Conservation (phyloP, 1,140 invertebrate species). For the Drosophila kurseongensis region DNA sequence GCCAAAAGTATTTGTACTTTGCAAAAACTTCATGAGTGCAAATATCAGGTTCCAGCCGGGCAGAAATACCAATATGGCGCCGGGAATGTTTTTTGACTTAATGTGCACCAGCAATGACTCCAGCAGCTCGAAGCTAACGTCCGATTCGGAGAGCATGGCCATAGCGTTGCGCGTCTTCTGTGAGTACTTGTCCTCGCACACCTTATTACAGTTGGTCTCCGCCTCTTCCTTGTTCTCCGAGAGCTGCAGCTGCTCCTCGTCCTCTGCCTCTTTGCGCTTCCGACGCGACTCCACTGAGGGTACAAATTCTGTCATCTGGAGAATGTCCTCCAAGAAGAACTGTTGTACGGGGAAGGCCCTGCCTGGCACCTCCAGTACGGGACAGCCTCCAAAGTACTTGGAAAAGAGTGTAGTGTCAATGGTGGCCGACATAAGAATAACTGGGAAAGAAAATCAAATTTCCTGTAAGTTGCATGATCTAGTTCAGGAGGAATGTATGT, state of each 20-base stretch:
- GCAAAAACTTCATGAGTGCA: conserved; percentile 94
- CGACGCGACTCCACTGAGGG: conserved; percentile 90
- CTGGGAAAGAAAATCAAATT: conserved; percentile 13
- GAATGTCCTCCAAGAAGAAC: conserved; percentile 95
- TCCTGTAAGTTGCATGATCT: background rate
- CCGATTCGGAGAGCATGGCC: conserved; percentile 90
- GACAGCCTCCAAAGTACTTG: conserved; percentile 96
- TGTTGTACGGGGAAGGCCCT: conserved; percentile 93
- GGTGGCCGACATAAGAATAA: conserved; percentile 99
- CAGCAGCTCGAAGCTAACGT: conserved; percentile 96
- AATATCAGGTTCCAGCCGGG: conserved; percentile 98
- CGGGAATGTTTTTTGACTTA: conserved; percentile 89
- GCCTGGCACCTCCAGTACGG: conserved; percentile 90
- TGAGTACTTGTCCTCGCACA: conserved; percentile 86
- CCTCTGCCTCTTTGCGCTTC: conserved; percentile 89
- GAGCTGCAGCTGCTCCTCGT: conserved; percentile 86
- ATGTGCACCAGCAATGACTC: conserved; percentile 93
- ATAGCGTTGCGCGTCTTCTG: conserved; percentile 89
- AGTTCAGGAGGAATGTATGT: too few species aligned
- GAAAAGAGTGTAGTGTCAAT: conserved; percentile 96
- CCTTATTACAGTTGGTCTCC: conserved; percentile 93
- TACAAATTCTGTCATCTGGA: conserved; percentile 92
- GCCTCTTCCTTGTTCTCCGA: conserved; percentile 86
- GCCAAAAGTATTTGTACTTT: conserved; percentile 90
- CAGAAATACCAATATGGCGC: conserved; percentile 95